Evolutionary conservation across 2,888 invertebrate species (phyloP).

Genomic region (Polydrusus cervinus): DNA sequence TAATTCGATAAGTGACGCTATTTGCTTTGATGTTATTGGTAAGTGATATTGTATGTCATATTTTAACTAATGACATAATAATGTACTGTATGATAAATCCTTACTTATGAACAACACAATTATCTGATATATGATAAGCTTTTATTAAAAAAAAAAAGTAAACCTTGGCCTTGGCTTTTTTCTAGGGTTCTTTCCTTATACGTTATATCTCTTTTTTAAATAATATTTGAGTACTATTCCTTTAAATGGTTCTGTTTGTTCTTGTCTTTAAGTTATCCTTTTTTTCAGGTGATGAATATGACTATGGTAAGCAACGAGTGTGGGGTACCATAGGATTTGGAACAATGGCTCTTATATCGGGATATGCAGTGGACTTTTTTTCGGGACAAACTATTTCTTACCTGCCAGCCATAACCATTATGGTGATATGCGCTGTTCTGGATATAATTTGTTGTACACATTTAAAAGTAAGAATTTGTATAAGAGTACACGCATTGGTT

Average conservation of each 20-base stretch:
- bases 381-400: slow-evolving; percentile 77
- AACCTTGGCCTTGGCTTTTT: too few species aligned
- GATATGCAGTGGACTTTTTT: slow-evolving; percentile 80
- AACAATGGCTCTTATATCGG: slow-evolving; percentile 80
- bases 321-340: slow-evolving; percentile 91
- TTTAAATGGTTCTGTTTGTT: too few species aligned
- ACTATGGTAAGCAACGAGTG: slow-evolving; percentile 86
- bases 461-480: slow-evolving; percentile 74
- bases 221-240: too few species aligned
- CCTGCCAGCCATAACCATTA: slow-evolving; percentile 82
- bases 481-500: too few species aligned
- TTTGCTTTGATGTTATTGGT: slow-evolving; percentile 92
- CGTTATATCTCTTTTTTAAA: too few species aligned
- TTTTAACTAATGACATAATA: not conserved
- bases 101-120: too few species aligned
- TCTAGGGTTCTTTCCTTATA: too few species aligned
- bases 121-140: too few species aligned
- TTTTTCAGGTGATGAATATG: slow-evolving; percentile 77
- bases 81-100: too few species aligned
- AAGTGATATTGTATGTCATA: slow-evolving; percentile 66
- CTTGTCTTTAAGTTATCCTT: not conserved
- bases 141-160: not conserved
- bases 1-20: slow-evolving; percentile 91
- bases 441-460: slow-evolving; percentile 81
- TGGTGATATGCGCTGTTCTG: slow-evolving; percentile 77